A percentile compares a stretch with the other conserved stretches of the same genome.
phyloP scores from a whole-genome alignment of 2,797 vertebrate species.

The Siniperca scherzeri region DNA sequence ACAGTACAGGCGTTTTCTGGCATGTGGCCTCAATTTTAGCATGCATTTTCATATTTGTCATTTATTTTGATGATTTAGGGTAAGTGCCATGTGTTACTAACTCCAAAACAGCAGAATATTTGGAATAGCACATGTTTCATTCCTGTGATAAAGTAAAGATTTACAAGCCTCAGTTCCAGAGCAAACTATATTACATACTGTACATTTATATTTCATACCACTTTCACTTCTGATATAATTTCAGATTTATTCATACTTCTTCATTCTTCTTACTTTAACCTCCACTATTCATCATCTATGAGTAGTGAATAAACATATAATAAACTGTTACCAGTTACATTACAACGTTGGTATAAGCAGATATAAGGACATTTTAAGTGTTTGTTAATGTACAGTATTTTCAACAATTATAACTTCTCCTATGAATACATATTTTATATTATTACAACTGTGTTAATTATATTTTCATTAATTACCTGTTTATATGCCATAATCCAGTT shows the following conservation, averaged over 20 bases:
- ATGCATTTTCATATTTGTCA: conserved; percentile 1
- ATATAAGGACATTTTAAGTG: neutral
- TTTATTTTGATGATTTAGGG: neutral
- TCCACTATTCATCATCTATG: too few relatives aligned
- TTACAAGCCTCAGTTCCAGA: neutral
- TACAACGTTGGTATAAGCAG: neutral
- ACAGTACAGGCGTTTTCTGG: neutral
- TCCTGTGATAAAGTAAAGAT: neutral
- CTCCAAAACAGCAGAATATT: neutral
- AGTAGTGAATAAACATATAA: neutral
- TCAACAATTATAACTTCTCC: neutral
- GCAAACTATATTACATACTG: neutral
- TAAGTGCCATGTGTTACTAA: neutral
- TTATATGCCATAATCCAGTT: neutral
- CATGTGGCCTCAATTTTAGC: neutral
- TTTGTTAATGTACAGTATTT: neutral
- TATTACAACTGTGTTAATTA: neutral
- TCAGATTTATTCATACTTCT: neutral
- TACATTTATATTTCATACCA: too few relatives aligned
- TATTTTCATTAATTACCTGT: neutral
- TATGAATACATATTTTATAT: neutral
- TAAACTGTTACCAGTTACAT: neutral
- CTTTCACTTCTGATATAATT: neutral
- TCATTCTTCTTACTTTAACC: neutral
- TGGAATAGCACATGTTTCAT: neutral